Conservation (phyloP, 2,113 vertebrate genomes). For the Lepus timidus region DNA sequence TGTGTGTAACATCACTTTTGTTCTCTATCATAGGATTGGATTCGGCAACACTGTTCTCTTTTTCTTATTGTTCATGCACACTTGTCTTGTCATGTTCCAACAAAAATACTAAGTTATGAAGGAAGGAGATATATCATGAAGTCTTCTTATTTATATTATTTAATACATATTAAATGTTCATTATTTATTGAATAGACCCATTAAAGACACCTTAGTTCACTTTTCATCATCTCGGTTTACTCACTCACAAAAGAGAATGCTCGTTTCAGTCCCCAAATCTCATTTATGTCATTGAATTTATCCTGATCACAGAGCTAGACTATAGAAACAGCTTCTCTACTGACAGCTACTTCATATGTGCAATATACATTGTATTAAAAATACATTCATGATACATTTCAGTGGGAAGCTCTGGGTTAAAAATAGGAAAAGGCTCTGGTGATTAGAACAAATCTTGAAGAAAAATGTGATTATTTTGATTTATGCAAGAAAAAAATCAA, state of each 20-base stretch:
- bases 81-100: background rate
- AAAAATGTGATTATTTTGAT: background rate
- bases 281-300: background rate
- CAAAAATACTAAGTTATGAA: background rate
- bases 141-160: background rate
- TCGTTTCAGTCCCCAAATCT: background rate
- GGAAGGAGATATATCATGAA: background rate
- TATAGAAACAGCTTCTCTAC: constrained; percentile 12
- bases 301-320: background rate
- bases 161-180: background rate
- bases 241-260: background rate
- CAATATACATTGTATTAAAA: background rate
- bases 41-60: background rate
- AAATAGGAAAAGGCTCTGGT: background rate
- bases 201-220: background rate
- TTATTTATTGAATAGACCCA: background rate
- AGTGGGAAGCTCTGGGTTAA: background rate
- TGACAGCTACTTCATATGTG: background rate
- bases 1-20: background rate
- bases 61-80: background rate
- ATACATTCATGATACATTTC: background rate
- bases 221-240: background rate
- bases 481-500: background rate
- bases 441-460: background rate
- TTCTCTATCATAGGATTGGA: background rate